Evolutionary conservation across 2,113 vertebrate genomes (phyloP).

Genomic region (Paralichthys olivaceus): DNA sequence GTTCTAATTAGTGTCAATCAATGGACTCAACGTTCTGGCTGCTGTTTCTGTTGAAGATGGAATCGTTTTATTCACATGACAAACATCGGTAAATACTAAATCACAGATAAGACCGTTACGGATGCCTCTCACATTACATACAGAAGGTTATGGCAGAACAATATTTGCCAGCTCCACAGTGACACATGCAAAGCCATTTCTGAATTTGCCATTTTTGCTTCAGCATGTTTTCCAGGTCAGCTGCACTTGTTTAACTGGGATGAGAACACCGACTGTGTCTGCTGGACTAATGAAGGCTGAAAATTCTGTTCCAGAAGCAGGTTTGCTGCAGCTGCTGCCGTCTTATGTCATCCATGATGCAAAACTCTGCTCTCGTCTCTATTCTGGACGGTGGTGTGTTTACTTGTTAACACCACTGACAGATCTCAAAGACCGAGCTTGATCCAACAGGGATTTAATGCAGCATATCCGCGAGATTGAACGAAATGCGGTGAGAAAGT

Average conservation of each 20-base stretch:
- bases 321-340: conserved; percentile 21
- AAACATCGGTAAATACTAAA: background rate
- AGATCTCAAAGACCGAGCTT: background rate
- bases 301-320: conserved; percentile 1
- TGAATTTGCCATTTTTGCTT: conserved; percentile 14
- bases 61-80: too few species aligned
- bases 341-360: background rate
- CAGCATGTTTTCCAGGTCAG: conserved; percentile 40
- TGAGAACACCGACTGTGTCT: conserved; percentile 2
- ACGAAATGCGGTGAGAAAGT: conserved; percentile 41
- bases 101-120: conserved; percentile 26
- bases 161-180: background rate
- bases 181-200: conserved; percentile 3
- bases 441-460: conserved; percentile 1
- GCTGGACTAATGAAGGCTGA: conserved; percentile 6
- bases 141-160: background rate
- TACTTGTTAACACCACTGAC: background rate
- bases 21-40: background rate
- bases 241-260: conserved; percentile 4
- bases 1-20: background rate
- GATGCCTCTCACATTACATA: background rate
- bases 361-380: conserved; percentile 14
- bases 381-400: background rate
- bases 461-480: background rate
- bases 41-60: background rate